These are phyloP conservation scores for Takifugu bimaculatus DNA, from an alignment of 2,113 vertebrate genomes.

Conservation along the genomic window DNA sequence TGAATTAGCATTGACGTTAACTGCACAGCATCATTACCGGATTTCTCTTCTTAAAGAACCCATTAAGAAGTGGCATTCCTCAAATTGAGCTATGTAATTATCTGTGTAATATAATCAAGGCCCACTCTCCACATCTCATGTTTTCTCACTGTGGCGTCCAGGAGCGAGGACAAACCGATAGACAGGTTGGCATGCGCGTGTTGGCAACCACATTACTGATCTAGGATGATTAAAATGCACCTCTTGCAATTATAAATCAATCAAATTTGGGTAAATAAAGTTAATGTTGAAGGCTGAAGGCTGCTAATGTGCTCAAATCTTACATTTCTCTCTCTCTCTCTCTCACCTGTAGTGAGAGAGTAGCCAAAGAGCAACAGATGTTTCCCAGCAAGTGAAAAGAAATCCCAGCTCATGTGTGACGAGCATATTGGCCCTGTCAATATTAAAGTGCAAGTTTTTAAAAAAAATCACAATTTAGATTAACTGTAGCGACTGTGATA, in stretches of 20 bases:
- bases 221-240: constrained; percentile 55
- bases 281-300: constrained; percentile 36
- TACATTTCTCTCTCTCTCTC: constrained; percentile 2
- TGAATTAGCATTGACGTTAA: not conserved
- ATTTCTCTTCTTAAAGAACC: constrained; percentile 10
- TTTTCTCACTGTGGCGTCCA: constrained; percentile 10
- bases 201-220: constrained; percentile 45
- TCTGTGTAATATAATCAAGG: constrained; percentile 44
- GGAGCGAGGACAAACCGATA: constrained; percentile 29
- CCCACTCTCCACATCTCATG: constrained; percentile 32
- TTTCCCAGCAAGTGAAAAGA: not conserved
- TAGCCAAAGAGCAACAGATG: not conserved
- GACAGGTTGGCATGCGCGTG: constrained; percentile 49
- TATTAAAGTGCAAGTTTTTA: constrained; percentile 4
- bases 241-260: constrained; percentile 64
- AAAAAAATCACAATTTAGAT: constrained; percentile 15
- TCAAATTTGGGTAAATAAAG: constrained; percentile 42
- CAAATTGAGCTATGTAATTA: constrained; percentile 52
- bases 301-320: constrained; percentile 20
- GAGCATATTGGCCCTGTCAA: not conserved
- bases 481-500: constrained; percentile 13
- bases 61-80: constrained; percentile 58
- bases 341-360: too few species aligned
- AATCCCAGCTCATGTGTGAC: not conserved
- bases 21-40: too few species aligned